These are phyloP conservation scores for Ctenodactylus gundi DNA, from an alignment of 2,113 vertebrate genomes.

Conservation along the genomic window DNA sequence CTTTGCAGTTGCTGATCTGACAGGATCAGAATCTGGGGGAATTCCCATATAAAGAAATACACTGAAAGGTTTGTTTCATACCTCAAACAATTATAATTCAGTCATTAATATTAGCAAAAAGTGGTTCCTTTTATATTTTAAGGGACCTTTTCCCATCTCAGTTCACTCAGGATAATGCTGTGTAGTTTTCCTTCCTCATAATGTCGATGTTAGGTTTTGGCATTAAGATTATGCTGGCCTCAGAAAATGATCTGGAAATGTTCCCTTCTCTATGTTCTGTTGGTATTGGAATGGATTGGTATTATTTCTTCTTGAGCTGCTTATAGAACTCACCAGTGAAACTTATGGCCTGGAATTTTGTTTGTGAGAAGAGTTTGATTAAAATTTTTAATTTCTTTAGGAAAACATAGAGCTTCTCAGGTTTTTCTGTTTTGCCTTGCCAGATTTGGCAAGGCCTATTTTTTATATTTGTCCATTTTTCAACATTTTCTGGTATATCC, in stretches of 20 bases:
- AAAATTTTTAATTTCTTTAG: too few species aligned
- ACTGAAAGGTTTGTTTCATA: neutral
- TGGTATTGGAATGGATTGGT: neutral
- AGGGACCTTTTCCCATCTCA: neutral
- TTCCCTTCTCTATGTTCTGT: neutral
- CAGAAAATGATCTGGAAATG: neutral
- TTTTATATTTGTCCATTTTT: too few species aligned
- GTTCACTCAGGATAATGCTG: neutral
- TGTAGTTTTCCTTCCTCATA: neutral
- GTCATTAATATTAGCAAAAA: neutral
- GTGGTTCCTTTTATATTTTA: neutral
- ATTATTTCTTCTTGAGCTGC: too few species aligned
- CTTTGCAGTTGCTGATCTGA: neutral
- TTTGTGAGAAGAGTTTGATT: constrained; percentile 9
- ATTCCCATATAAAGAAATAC: neutral
- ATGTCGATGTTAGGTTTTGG: neutral
- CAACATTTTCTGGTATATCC: too few species aligned
- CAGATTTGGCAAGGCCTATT: neutral
- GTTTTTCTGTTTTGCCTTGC: neutral
- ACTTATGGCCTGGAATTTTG: neutral
- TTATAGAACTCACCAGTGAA: neutral
- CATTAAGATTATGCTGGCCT: too few species aligned
- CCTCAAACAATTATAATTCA: neutral
- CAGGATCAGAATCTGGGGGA: neutral
- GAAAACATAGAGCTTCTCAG: neutral